Evolutionary conservation across 2,113 vertebrate species (phyloP), one percentile per base, ranked within the genome.

Genomic region (Muscicapa adusta): DNA sequence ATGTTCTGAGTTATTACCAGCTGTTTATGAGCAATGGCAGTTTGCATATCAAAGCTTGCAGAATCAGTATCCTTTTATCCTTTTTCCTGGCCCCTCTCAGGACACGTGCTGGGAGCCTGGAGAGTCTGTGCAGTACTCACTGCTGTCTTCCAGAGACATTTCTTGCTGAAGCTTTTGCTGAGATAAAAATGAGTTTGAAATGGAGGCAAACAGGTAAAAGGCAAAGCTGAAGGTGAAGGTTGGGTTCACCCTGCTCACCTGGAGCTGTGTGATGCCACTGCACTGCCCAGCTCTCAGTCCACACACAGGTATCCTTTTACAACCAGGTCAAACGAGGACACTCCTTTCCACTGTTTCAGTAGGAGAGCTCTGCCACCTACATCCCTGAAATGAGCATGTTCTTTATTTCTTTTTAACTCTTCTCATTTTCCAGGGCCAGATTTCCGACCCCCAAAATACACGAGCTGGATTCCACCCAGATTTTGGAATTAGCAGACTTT

Each of bases 301-400:
- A 3, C 18, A 26, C 54, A 45, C 40, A 66, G 78, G 19, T 58
- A 10, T 22, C n/a, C 14, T 3, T 48, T 45, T 42, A 63, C 85
- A 75, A 5, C 53, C 1, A 7, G 93, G 94, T 95, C 89, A 92
- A 26, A 78, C 0, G 6, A 93, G 96, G 96, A 96, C 94, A 94
- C 29, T 0, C 26, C 42, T 58, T 47, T 20, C 18, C n/a, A 45
- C 18, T 6, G 5, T 40, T 93, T 78, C 86, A 74, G 80, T 47
- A 14, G 91, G 79, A 93, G 76, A 91, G 40, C 80, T 94, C 86
- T 93, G 86, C 94, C 91, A 87, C 91, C 86, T 81, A 91, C 80
- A 40, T 73, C n/a, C 11, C 92, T 11, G 26, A 73, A 73, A 76
- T 0, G 54, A 93, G 9, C 24, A 25, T 8, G 31, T 81, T 93